Conservation (phyloP, 2,888 invertebrate species). For the Drosophila infuscata region DNA sequence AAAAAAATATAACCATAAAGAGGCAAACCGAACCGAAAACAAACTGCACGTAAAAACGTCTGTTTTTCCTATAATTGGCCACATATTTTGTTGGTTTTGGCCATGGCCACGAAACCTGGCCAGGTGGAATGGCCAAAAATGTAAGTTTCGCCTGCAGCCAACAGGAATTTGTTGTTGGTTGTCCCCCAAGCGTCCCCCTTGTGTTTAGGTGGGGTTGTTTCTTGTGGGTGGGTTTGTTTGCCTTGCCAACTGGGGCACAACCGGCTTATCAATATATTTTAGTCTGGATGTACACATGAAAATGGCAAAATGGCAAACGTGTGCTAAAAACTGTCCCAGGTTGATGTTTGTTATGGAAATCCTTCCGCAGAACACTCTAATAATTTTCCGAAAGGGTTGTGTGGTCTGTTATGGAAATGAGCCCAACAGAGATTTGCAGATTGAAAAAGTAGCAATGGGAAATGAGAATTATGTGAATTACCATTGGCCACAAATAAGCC, state of each 20-base stretch:
- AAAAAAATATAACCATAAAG: slow-evolving; percentile 14
- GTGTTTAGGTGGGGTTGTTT: background rate
- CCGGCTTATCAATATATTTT: slow-evolving; percentile 65
- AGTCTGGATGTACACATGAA: slow-evolving; percentile 26
- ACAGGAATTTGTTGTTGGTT: slow-evolving; percentile 21
- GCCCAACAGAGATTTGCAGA: slow-evolving; percentile 40
- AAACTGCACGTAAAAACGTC: slow-evolving; percentile 72
- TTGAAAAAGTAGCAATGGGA: slow-evolving; percentile 9
- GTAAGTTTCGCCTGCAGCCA: slow-evolving; percentile 30
- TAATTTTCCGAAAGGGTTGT: slow-evolving; percentile 39
- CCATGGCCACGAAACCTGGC: slow-evolving; percentile 16
- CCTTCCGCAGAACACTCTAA: slow-evolving; percentile 39
- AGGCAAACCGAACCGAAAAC: slow-evolving; percentile 27
- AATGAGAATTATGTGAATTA: slow-evolving; percentile 20
- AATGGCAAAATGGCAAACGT: slow-evolving; percentile 44
- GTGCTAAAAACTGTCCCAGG: slow-evolving; percentile 58
- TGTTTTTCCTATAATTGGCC: slow-evolving; percentile 78
- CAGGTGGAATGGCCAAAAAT: slow-evolving; percentile 52
- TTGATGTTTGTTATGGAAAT: slow-evolving; percentile 70
- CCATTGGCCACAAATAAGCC: slow-evolving; percentile 11
- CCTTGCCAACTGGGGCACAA: slow-evolving; percentile 61
- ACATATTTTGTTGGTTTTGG: slow-evolving; percentile 71
- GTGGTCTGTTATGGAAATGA: slow-evolving; percentile 59
- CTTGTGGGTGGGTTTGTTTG: slow-evolving; percentile 8
- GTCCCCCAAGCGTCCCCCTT: background rate